phyloP scores from a whole-genome alignment of 2,113 vertebrate species.

The Tamias sibiricus region DNA sequence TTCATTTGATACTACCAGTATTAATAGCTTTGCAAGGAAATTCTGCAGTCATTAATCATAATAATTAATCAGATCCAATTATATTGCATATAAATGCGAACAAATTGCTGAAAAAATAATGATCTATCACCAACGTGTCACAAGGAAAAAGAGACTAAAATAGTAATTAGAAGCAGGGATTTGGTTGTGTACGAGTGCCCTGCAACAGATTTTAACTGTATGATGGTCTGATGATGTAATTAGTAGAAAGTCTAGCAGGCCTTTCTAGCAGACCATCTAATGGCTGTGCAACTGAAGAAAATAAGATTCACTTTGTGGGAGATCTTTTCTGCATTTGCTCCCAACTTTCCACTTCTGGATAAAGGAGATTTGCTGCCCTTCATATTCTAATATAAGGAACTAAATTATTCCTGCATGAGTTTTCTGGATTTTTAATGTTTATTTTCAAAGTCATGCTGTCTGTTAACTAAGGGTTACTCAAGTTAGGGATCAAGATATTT shows the following conservation, averaged over 20 bases:
- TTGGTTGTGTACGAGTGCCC: constrained; percentile 91
- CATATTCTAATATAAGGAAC: not conserved
- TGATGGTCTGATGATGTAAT: constrained; percentile 97
- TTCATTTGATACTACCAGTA: constrained; percentile 92
- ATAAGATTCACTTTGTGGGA: constrained; percentile 64
- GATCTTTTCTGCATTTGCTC: constrained; percentile 60
- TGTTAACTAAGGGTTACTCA: constrained; percentile 20
- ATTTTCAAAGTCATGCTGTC: not conserved
- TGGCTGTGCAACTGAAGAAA: constrained; percentile 86
- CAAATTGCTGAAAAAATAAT: constrained; percentile 99
- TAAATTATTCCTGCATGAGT: not conserved
- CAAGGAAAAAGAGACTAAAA: constrained; percentile 95
- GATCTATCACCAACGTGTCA: constrained; percentile 99
- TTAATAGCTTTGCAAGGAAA: constrained; percentile 96
- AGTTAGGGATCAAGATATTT: constrained; percentile 46
- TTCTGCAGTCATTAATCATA: constrained; percentile 99
- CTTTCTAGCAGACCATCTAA: constrained; percentile 90
- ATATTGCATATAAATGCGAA: constrained; percentile 99
- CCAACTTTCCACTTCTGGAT: constrained; percentile 53
- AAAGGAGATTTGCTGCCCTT: not conserved
- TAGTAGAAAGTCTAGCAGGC: constrained; percentile 90
- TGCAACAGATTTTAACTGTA: constrained; percentile 91
- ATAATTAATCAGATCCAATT: constrained; percentile 99
- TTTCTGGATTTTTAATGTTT: not conserved
- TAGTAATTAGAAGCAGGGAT: constrained; percentile 98